Evolutionary conservation across 2,797 vertebrate species (phyloP).

Genomic region (Parauchenoglanis punctatus): DNA sequence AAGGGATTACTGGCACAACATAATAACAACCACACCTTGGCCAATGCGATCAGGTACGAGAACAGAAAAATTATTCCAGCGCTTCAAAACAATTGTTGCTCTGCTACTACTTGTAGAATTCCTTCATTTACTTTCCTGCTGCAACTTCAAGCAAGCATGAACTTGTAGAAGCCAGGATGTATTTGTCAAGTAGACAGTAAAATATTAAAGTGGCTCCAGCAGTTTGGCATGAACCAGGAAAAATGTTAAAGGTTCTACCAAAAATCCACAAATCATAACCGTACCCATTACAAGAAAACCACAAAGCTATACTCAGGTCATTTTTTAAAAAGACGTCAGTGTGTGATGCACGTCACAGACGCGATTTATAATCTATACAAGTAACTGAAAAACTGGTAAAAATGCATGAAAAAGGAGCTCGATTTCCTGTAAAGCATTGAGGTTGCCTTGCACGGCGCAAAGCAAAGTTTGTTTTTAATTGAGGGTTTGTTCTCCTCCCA

Average conservation of each 20-base stretch:
- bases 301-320: conserved; percentile 23
- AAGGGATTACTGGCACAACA: conserved; percentile 5
- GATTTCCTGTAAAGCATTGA: conserved; percentile 29
- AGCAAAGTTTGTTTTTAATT: conserved; percentile 20
- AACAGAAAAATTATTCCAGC: neutral
- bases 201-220: conserved; percentile 25
- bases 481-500: neutral
- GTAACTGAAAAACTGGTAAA: conserved; percentile 6
- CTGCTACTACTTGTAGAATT: conserved; percentile 3
- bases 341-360: neutral
- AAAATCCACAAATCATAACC: conserved; percentile 26
- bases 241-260: conserved; percentile 18
- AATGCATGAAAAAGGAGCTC: neutral
- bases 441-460: conserved; percentile 9
- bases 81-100: neutral
- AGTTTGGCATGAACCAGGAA: conserved; percentile 12
- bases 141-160: conserved; percentile 15
- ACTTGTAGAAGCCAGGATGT: neutral
- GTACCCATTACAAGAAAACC: conserved; percentile 23
- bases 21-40: conserved; percentile 41
- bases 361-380: conserved; percentile 8
- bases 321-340: conserved; percentile 6
- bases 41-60: conserved; percentile 27
- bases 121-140: neutral
- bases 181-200: conserved; percentile 20